Percentiles rank a stretch among this genome's conserved stretches.
These are phyloP conservation scores for Melipona beecheii DNA, from an alignment of 2,888 invertebrate genomes.

Conservation along the genomic window DNA sequence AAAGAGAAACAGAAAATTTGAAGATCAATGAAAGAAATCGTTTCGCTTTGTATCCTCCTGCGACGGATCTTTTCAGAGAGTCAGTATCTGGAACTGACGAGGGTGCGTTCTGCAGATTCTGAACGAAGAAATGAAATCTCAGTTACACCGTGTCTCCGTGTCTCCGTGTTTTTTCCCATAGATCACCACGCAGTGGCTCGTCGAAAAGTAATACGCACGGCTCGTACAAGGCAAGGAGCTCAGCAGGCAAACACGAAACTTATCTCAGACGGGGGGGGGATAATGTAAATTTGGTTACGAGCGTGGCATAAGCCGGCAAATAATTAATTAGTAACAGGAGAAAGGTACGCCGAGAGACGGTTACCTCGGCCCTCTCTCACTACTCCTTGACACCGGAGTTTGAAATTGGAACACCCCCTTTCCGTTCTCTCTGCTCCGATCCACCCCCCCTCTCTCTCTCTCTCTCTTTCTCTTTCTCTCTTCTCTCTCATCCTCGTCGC, in stretches of 20 bases:
- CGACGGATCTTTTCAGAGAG: no score
- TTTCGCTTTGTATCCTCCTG: no score
- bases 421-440: background rate
- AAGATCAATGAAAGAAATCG: no score
- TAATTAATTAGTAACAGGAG: constrained; percentile 83
- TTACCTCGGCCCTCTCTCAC: constrained; percentile 72
- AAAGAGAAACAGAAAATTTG: no score
- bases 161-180: background rate
- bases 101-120: no score
- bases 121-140: constrained; percentile 3
- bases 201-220: background rate
- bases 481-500: background rate
- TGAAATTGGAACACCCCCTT: constrained; percentile 78
- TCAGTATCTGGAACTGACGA: no score
- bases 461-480: background rate
- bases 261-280: background rate
- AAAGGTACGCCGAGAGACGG: constrained; percentile 72
- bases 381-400: constrained; percentile 71
- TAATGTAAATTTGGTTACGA: constrained; percentile 73
- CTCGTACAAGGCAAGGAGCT: background rate
- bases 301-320: constrained; percentile 77
- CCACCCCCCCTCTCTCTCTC: no score
- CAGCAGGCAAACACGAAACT: background rate
- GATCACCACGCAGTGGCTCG: background rate
- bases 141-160: background rate